Base-by-base conservation (phyloP, 2,797 vertebrate genomes). In the Acomys russatus region DNA sequence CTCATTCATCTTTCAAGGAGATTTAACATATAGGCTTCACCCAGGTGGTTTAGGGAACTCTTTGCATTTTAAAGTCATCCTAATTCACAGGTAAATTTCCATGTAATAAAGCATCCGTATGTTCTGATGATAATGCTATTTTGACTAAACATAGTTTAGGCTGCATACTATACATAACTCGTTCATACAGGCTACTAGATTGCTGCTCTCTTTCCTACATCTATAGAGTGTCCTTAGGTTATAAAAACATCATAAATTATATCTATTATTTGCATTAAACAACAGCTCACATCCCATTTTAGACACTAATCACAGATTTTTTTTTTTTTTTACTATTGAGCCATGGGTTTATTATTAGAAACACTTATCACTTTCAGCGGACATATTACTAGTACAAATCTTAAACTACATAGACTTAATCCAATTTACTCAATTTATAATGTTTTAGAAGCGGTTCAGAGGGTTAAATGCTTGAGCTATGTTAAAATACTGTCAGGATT, bases 261-360 rank as follows among this genome's bases (percentile, higher is more conserved):
- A 38, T 38, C 51, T 88, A 68, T 64, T 30, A 73, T 87, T 63
- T 88, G 7, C 64, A 90, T 76, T 95, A 38, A 90, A 68, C 56
- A 90, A 51, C n/a, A 94, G 61, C 56, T 51, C 51, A 84, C 30
- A 85, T 85, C 3, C 4, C 73, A 51, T 59, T 90, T 94, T 86
- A 94, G 56, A 63, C 14, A 70, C 1, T 18, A 68, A 95, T 76
- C 51, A 73, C 38, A 88, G 71, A 30, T 35, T 14, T 33, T 23
- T 22, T 44, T 23, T 22, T 44, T 28, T 33, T 23, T 22, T 73
- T 28, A 59, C 4, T 80, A 82, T 25, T 85, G 28, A 94, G 3
- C 28, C 89, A 38, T 87, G 15, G 92, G 5, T 80, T 90, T 88
- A 44, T 68, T 88, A 33, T 87, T 89, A 90, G 64, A 93, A 91